Evolutionary conservation across 2,113 vertebrate genomes (phyloP).

Genomic region (Illadopsis cleaveri): DNA sequence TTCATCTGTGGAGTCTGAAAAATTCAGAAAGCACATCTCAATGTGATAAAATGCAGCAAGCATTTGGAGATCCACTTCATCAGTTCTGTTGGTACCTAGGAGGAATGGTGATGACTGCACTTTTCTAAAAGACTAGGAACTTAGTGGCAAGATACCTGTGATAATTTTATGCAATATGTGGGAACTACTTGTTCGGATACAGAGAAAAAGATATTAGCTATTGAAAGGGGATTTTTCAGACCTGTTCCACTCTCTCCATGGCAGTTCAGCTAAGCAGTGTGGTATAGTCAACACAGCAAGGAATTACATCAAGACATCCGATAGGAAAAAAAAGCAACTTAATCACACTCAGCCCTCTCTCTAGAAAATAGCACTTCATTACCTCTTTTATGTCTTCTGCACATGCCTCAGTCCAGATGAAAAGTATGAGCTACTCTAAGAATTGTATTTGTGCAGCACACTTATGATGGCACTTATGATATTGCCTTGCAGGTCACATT

Average conservation of each 20-base stretch:
- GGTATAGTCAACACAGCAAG: neutral
- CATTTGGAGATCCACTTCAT: neutral
- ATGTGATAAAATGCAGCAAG: neutral
- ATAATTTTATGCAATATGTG: neutral
- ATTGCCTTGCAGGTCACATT: neutral
- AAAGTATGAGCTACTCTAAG: neutral
- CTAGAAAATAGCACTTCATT: neutral
- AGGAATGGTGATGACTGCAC: rapidly evolving
- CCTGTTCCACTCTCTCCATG: neutral
- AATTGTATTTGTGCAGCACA: neutral
- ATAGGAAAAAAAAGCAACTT: neutral
- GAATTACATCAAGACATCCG: neutral
- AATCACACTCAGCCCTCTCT: neutral
- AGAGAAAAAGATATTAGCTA: neutral
- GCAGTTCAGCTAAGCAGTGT: neutral
- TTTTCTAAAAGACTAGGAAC: neutral
- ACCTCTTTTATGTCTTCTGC: neutral
- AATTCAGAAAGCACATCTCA: neutral
- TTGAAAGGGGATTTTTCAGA: neutral
- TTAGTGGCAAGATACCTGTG: neutral
- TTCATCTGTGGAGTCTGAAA: neutral
- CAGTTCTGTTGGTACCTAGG: neutral
- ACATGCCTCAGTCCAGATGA: neutral
- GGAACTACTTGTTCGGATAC: neutral
- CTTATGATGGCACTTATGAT: neutral